Evolutionary conservation across 1,140 invertebrate genomes (phyloP), one percentile per base, ranked within the genome.

Genomic region (Scaptodrosophila lebanonensis): DNA sequence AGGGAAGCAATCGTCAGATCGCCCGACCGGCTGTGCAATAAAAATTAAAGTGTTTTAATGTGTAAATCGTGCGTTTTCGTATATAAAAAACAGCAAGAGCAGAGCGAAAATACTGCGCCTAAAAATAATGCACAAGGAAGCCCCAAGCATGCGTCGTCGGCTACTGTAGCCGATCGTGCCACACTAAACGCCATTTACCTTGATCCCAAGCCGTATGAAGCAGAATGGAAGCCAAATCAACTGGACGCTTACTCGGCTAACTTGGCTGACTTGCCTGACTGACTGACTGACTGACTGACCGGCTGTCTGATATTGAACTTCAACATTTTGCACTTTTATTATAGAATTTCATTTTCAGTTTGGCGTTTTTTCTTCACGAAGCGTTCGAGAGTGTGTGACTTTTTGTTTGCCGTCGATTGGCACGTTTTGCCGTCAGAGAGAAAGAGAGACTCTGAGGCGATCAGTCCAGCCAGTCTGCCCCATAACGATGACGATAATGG

Each of bases 31-130:
- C 52, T 66, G 64, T 69, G 70, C 76, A 82, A 83, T 82, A 83
- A 83, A 82, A 82, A 82, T 83, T 83, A 76, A 83, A 69, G 79
- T 83, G 72, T 79, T 84, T 83, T 83, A 83, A 83, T 83, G 77
- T 77, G 79, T 83, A 83, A 73, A 83, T 83, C 77, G 77, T 83
- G 77, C 77, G 77, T 83, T 83, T 53, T 58, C 48, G 38, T 57
- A 61, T 48, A 47, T 52, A 58, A 44, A 47, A 49, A 11, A 29
- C n/a, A n/a, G n/a, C n/a, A 48, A 48, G 52, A 44, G 16, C 8
- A 40, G 39, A 60, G 65, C 38, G 66, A 51, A 62, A n/a, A 33
- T 4, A 33, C 3, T 33, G 3, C 32, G 32, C 9, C 47, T 49
- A 49, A 49, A 49, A 49, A 49, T 38, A 49, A 25, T 36, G 47